Base-by-base conservation (phyloP, 1,140 invertebrate genomes). In the Atta texana region DNA sequence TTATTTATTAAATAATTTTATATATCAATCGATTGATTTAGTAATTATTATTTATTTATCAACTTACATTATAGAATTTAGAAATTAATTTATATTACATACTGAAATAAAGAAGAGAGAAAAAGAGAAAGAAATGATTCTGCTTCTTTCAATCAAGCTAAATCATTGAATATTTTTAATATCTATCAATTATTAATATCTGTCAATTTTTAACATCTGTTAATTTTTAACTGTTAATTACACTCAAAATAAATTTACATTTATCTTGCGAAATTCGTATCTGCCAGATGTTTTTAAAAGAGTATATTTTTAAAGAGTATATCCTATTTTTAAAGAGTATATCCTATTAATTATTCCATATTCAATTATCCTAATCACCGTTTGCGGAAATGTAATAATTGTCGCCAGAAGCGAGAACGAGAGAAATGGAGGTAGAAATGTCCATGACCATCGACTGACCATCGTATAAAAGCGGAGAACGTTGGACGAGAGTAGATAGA, bases 361-460 rank as follows among this genome's bases (percentile, higher is more conserved):
- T 49, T 57, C 72, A n/a, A 24, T 85, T 85, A 85, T 74, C 51
- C 77, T 53, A 81, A 76, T 64, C 44, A 57, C 16, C 18, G 28
- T 28, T 66, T 18, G 53, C 55, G 66, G 57, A 69, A 69, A 69
- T 59, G 55, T 34, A 87, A 89, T 90, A 90, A 90, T 89, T 84
- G 77, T 89, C 89, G 74, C 57, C 63, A 64, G 61, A 74, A 87
- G 66, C 81, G 72, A 81, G 64, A 63, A 16, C 75, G 31, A 21
- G 80, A 53, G 61, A 61, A 78, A 51, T 18, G 53, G 57, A 12
- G 21, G 69, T 74, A 31, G 69, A 72, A 75, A 87, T 82, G 82
- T 88, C 68, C 78, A 66, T 71, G 76, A 66, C 68, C 88, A 64
- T 89, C 51, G 55, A 44, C 63, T 57, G 84, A 64, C 59, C 53